Percentiles rank a stretch among this genome's conserved stretches.
Conservation (phyloP, 2,888 invertebrate species). For the Hyalella azteca region DNA sequence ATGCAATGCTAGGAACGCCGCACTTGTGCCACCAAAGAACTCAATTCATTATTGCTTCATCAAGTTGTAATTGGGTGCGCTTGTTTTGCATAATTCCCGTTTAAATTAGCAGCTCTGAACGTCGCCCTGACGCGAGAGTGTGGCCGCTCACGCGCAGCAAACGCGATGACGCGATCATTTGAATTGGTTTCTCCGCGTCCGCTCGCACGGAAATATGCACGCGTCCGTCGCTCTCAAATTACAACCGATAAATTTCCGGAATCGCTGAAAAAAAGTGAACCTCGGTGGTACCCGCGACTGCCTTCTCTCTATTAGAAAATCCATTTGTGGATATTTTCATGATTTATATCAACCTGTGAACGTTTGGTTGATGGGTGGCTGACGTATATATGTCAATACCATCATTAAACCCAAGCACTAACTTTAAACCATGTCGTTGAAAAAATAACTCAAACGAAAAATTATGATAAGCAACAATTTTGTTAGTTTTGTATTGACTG, state of each 20-base stretch:
- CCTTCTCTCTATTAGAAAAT: too few relatives aligned
- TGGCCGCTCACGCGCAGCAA: background rate
- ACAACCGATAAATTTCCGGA: background rate
- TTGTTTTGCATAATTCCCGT: background rate
- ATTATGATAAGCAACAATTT: too few relatives aligned
- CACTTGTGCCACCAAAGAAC: background rate
- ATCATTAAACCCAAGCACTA: too few relatives aligned
- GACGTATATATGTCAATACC: too few relatives aligned
- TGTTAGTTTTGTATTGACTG: too few relatives aligned
- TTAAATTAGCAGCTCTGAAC: background rate
- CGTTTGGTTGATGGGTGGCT: too few relatives aligned
- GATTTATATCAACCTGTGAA: too few relatives aligned
- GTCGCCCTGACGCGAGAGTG: background rate
- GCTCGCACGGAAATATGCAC: background rate
- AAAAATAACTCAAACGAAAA: too few relatives aligned
- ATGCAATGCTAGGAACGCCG: background rate
- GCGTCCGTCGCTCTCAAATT: background rate
- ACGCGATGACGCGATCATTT: slow-evolving; percentile 18
- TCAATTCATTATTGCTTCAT: slow-evolving; percentile 14
- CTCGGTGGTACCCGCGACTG: too few relatives aligned
- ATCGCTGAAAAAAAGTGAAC: too few relatives aligned
- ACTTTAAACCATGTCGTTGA: too few relatives aligned
- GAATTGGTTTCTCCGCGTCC: background rate
- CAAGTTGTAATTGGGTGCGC: slow-evolving; percentile 25
- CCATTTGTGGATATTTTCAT: too few relatives aligned